Conservation (phyloP, 23 tunicate species). For the Styela plicata region DNA sequence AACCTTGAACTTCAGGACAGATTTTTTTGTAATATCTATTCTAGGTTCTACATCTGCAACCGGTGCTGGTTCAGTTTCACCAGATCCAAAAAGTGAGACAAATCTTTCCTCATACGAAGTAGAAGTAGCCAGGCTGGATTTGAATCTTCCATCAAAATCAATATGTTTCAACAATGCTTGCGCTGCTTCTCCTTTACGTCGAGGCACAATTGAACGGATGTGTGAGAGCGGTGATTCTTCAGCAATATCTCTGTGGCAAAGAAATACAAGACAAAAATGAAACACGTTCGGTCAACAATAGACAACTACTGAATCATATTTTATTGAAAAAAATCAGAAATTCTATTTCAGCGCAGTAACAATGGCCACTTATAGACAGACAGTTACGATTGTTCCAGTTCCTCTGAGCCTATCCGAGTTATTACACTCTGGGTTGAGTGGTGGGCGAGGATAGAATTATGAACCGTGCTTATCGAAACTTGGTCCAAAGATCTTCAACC, state of each 20-base stretch:
- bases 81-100: slow-evolving; percentile 56
- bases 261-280: background rate
- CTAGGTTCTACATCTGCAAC: background rate
- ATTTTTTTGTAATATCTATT: slow-evolving; percentile 45
- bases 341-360: too few relatives aligned
- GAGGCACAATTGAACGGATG: slow-evolving; percentile 51
- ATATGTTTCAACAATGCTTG: slow-evolving; percentile 37
- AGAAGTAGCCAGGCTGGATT: slow-evolving; percentile 6
- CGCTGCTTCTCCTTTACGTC: slow-evolving; percentile 38
- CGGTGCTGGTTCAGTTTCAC: slow-evolving; percentile 10
- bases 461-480: too few relatives aligned
- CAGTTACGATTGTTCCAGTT: too few relatives aligned
- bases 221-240: slow-evolving; percentile 56
- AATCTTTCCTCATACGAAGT: slow-evolving; percentile 73
- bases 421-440: too few relatives aligned
- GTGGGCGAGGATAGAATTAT: too few relatives aligned
- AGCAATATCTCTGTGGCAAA: slow-evolving; percentile 55
- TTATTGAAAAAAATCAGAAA: too few relatives aligned
- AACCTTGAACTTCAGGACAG: slow-evolving; percentile 52
- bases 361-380: too few relatives aligned
- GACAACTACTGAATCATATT: too few relatives aligned
- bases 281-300: too few relatives aligned
- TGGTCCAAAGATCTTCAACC: too few relatives aligned
- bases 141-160: slow-evolving; percentile 7
- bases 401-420: too few relatives aligned